Base-by-base conservation (phyloP, 2,888 invertebrate genomes). In the Philopedon plagiatum region DNA sequence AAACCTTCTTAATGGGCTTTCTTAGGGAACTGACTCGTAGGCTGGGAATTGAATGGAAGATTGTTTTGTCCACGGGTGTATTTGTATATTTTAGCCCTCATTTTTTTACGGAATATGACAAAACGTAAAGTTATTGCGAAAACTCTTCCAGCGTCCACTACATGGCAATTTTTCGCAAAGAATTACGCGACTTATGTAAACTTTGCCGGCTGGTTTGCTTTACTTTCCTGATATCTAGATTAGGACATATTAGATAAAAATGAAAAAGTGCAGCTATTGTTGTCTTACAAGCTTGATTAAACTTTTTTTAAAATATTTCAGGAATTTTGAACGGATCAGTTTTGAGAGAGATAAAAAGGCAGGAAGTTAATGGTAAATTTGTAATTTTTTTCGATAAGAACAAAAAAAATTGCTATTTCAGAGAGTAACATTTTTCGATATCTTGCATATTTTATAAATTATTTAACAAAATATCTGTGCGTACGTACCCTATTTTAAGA, bases 141-240 rank as follows among this genome's bases (percentile, higher is more conserved):
- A 71, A 71, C 71, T 71, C 64, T 29, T 15, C 63, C 23, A 13
- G 26, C 26, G 71, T 71, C 60, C 65, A 61, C 61, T 66, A 44
- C 60, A 61, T 66, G 63, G 15, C 39, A 39, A 62, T 67, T 72
- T 72, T 72, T 63, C 37, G 23, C 23, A 44, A 34, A 23, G 61
- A 67, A 72, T 51, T 72, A 62, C 61, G 71, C 72, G 75, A 76
- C 77, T 80, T 80, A 79, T 78, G 78, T 79, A 80, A 80, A 79
- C 76, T 69, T 62, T 66, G 44, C 60, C 54, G 54, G 68, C 46
- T 56, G 67, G 58, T 63, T 63, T 70, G 67, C 65, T 69, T 74
- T 76, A 76, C 75, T 78, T 78, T 76, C 78, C 73, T 77, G 77
- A 73, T 76, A 76, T 75, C 74, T 76, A 75, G 75, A 74, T 69